Evolutionary conservation across 2,888 invertebrate genomes (phyloP), one percentile per base, ranked within the genome.

Genomic region (Macrosoma leucophasiata): DNA sequence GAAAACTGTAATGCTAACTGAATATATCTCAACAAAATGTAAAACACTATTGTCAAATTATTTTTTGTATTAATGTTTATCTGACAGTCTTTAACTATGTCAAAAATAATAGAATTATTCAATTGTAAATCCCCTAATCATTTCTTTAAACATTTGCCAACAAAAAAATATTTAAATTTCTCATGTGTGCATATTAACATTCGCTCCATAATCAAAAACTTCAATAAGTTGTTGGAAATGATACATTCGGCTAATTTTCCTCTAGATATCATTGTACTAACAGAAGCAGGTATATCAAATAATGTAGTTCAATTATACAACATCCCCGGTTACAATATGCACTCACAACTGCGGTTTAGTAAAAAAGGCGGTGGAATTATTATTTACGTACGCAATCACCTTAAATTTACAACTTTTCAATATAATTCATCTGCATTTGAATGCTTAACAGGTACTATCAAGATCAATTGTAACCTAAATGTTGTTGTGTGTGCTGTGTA

Each of bases 401-500:
- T n/a, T n/a, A 33, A 20, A 29, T 29, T 28, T 17, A 32, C 28
- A 13, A 7, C 6, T 4, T 20, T 13, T 13, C 13, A 9, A 11
- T 18, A 4, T 6, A 22, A 20, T 11, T 31, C 30, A 8, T n/a
- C n/a, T 7, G 22, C 22, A 12, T 37, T 32, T 24, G 36, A 37
- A 24, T 14, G 11, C 8, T 4, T 39, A 3, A 25, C 17, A 9
- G 34, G 31, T 1, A 34, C 20, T 4, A 15, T 35, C n/a, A 39
- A 19, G 13, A 6, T 22, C 21, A 13, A 7, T 13, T 17, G 9
- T 6, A 12, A 13, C 2, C 15, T 7, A 7, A n/a, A 24, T 3
- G 21, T 17, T 25, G 21, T 24, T 11, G 6, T 40, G 9, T 35
- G 43, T 37, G 39, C 43, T 12, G 18, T 39, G 2, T 43, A 39